phyloP scores from a whole-genome alignment of 2,797 vertebrate species.

The Orientallactaga sibirica region DNA sequence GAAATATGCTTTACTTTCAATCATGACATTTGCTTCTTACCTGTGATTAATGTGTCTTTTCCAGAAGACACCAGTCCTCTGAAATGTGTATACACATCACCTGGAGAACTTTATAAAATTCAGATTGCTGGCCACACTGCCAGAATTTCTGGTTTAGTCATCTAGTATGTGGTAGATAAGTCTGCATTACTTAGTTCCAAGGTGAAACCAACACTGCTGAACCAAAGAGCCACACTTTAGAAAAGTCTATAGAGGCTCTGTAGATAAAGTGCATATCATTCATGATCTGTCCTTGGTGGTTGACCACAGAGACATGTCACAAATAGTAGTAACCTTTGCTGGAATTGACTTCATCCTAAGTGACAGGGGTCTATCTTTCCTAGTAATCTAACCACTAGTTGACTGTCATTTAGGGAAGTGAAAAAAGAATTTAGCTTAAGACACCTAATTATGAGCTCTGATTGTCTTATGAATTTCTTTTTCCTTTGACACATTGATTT shows the following conservation, averaged over 20 bases:
- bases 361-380: accelerated
- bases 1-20: background rate
- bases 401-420: background rate
- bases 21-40: background rate
- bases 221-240: background rate
- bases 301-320: background rate
- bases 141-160: background rate
- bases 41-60: background rate
- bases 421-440: background rate
- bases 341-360: background rate
- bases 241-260: background rate
- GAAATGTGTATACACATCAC: background rate
- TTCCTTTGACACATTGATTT: background rate
- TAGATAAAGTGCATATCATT: background rate
- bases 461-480: background rate
- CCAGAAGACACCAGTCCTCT: background rate
- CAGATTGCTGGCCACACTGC: background rate
- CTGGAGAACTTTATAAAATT: background rate
- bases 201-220: accelerated
- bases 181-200: background rate
- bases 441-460: background rate
- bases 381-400: background rate
- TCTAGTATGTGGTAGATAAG: background rate
- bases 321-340: background rate
- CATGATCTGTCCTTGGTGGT: background rate